phyloP scores from a whole-genome alignment of 2,113 vertebrate genomes.

The Macrotis lagotis region DNA sequence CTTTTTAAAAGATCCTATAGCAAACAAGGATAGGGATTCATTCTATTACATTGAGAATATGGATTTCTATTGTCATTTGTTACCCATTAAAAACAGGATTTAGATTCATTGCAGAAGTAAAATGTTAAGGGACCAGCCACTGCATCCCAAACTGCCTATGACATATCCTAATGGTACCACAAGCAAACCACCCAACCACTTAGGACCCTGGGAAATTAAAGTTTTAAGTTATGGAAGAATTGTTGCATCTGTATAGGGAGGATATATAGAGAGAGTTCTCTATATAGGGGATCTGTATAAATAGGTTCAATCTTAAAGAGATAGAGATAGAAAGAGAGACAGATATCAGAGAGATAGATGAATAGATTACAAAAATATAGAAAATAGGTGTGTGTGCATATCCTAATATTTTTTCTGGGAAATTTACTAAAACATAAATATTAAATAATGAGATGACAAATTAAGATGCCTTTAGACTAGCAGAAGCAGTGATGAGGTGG shows the following conservation, averaged over 20 bases:
- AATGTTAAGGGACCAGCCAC: not conserved
- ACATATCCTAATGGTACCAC: not conserved
- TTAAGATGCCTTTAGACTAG: not conserved
- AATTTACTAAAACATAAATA: not conserved
- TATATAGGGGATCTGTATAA: not conserved
- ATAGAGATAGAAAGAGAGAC: no score
- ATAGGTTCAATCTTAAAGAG: not conserved
- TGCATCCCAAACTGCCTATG: not conserved
- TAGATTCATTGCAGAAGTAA: not conserved
- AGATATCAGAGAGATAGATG: not conserved
- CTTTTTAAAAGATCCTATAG: not conserved
- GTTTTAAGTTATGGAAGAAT: not conserved
- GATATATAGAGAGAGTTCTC: not conserved
- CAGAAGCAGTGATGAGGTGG: no score
- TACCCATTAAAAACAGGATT: not conserved
- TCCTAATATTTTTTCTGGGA: not conserved
- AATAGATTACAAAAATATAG: not conserved
- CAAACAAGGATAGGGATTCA: not conserved
- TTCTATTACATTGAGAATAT: not conserved
- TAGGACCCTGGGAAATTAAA: not conserved
- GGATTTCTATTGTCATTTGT: not conserved
- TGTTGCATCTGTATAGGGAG: not conserved
- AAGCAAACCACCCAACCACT: not conserved
- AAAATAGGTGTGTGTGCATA: not conserved
- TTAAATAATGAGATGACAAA: not conserved